Evolutionary conservation across 92 coral and sea anemone genomes (phyloP).

Genomic region (Bergia puertoricense): DNA sequence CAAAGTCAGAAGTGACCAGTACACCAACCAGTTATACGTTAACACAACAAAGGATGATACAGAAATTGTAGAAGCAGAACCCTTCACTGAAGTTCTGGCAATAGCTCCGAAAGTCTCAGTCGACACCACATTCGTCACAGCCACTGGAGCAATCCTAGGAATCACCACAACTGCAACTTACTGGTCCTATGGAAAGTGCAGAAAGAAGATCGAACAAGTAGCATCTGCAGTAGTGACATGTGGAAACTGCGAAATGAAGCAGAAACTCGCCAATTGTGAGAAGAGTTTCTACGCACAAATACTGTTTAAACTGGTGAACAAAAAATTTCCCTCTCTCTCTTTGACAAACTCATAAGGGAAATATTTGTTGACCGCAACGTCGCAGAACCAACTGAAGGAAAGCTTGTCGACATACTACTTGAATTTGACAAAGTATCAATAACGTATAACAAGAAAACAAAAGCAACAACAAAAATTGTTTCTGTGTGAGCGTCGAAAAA

Average conservation of each 20-base stretch:
- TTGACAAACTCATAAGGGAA: slow-evolving; percentile 12
- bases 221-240: background rate
- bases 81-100: background rate
- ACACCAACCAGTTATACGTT: slow-evolving; percentile 2
- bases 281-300: slow-evolving; percentile 10
- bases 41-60: slow-evolving; percentile 13
- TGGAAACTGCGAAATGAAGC: background rate
- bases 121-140: background rate
- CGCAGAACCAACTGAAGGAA: slow-evolving; percentile 11
- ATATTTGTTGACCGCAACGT: background rate
- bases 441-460: slow-evolving; percentile 30
- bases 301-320: slow-evolving; percentile 3
- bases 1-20: background rate
- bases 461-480: slow-evolving; percentile 31
- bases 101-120: background rate
- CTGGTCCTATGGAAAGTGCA: background rate
- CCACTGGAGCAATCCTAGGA: background rate
- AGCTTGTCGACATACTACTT: slow-evolving; percentile 24
- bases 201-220: background rate
- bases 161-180: background rate
- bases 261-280: background rate
- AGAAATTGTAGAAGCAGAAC: background rate
- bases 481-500: background rate
- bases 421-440: slow-evolving; percentile 26
- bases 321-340: slow-evolving; percentile 17